Evolutionary conservation across 2,113 vertebrate species (phyloP), one percentile per base, ranked within the genome.

Genomic region (Lagopus muta): DNA sequence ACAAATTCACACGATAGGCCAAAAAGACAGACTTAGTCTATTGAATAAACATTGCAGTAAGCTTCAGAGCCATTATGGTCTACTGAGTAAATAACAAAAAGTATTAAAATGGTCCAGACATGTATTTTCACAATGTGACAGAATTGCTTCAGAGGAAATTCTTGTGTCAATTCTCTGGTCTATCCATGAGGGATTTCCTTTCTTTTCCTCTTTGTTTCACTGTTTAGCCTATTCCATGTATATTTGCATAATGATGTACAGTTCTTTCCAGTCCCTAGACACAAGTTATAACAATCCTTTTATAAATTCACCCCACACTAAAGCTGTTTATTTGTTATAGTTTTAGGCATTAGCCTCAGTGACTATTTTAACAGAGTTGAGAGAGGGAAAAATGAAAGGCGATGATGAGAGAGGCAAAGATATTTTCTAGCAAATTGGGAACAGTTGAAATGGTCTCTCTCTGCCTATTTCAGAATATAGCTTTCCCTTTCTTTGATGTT

Each of bases 61-160:
- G 22, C 80, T 87, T 88, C 84, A 92, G 52, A 92, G 52, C 8
- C 66, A 48, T 47, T 87, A 34, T 1, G 16, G 52, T 69, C 85
- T 91, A 20, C 5, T 75, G 65, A 78, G 85, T 61, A 89, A 94
- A 80, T 74, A 91, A 83, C 13, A 64, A 42, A 40, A 86, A 89
- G 18, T 47, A 90, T 83, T 75, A 4, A 78, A 94, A 78, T 22
- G 79, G 79, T 67, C 85, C 55, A 81, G 65, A 34, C 9, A 11
- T 40, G 9, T 81, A 57, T 86, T 89, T 94, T 86, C 76, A 88
- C 13, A 75, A 69, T 27, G 60, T 64, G n/a, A 75, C 13, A 69
- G 47, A 78, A 94, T 15, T 2, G 3, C 48, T 94, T 91, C 76
- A 75, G 79, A 90, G 72, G 57, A 74, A 83, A 90, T 3, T 20